These are phyloP conservation scores for Apis laboriosa DNA, from an alignment of 1,140 invertebrate genomes.

Conservation along the genomic window DNA sequence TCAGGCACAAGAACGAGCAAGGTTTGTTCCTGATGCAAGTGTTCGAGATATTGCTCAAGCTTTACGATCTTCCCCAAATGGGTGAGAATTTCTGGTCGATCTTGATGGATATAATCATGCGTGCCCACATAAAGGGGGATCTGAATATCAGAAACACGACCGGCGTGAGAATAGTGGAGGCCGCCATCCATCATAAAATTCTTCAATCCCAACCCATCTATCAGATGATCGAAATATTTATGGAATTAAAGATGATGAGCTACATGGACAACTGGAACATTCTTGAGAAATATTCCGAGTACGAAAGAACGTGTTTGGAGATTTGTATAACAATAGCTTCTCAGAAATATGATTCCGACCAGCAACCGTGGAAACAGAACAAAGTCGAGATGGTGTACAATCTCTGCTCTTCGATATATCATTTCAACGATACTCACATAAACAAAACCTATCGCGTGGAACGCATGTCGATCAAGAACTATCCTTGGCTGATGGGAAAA, in stretches of 20 bases:
- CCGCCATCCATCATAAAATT: slow-evolving; percentile 54
- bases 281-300: slow-evolving; percentile 49
- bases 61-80: slow-evolving; percentile 50
- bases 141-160: accelerated
- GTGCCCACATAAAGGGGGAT: slow-evolving; percentile 46
- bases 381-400: not conserved
- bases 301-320: slow-evolving; percentile 62
- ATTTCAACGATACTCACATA: slow-evolving; percentile 58
- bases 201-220: slow-evolving; percentile 45
- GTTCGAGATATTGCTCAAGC: slow-evolving; percentile 32
- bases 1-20: slow-evolving; percentile 70
- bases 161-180: slow-evolving; percentile 1
- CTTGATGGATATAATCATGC: slow-evolving; percentile 57
- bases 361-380: not conserved
- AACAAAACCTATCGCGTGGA: not conserved
- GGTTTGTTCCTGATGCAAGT: slow-evolving; percentile 25
- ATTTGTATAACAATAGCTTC: not conserved
- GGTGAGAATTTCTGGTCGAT: slow-evolving; percentile 47
- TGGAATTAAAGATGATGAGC: not conserved
- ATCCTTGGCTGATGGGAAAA: slow-evolving; percentile 58
- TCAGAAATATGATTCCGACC: slow-evolving; percentile 1
- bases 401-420: slow-evolving; percentile 52
- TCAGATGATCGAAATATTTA: slow-evolving; percentile 37
- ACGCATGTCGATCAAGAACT: slow-evolving; percentile 57
- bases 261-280: slow-evolving; percentile 41